Evolutionary conservation across 2,888 invertebrate genomes (phyloP).

Genomic region (Pollenia amentaria): DNA sequence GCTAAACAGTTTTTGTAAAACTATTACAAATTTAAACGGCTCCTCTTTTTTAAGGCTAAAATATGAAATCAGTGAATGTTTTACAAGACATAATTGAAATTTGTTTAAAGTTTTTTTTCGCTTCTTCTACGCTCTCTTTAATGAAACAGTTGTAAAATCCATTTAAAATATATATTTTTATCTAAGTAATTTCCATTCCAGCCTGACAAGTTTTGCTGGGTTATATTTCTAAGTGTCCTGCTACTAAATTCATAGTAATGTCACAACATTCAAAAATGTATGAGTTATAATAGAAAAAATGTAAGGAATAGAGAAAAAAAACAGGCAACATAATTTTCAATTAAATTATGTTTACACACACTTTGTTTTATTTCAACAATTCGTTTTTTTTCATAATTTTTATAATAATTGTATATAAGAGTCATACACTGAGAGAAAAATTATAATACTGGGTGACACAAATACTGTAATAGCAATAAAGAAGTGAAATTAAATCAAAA

Average conservation of each 20-base stretch:
- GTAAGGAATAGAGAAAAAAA: slow-evolving; percentile 41
- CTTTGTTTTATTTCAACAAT: slow-evolving; percentile 69
- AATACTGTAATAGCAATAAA: neutral
- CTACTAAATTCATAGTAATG: slow-evolving; percentile 53
- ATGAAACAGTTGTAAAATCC: too few relatives aligned
- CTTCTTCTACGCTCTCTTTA: too few relatives aligned
- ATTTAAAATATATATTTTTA: too few relatives aligned
- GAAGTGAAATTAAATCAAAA: neutral
- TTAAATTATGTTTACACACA: slow-evolving; percentile 73
- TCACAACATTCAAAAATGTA: slow-evolving; percentile 70
- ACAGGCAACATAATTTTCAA: slow-evolving; percentile 72
- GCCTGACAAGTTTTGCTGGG: slow-evolving; percentile 15
- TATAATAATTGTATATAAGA: slow-evolving; percentile 20
- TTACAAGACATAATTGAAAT: too few relatives aligned
- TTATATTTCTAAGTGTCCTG: slow-evolving; percentile 45
- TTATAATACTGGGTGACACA: too few relatives aligned
- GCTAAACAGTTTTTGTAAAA: too few relatives aligned
- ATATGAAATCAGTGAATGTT: too few relatives aligned
- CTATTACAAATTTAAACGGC: too few relatives aligned
- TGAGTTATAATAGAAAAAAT: slow-evolving; percentile 60
- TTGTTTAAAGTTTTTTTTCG: too few relatives aligned
- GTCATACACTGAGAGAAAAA: slow-evolving; percentile 31
- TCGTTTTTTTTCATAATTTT: slow-evolving; percentile 22
- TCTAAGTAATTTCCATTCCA: too few relatives aligned
- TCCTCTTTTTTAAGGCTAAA: too few relatives aligned